phyloP scores from a whole-genome alignment of 2,888 invertebrate species.

The Litoditis marina region DNA sequence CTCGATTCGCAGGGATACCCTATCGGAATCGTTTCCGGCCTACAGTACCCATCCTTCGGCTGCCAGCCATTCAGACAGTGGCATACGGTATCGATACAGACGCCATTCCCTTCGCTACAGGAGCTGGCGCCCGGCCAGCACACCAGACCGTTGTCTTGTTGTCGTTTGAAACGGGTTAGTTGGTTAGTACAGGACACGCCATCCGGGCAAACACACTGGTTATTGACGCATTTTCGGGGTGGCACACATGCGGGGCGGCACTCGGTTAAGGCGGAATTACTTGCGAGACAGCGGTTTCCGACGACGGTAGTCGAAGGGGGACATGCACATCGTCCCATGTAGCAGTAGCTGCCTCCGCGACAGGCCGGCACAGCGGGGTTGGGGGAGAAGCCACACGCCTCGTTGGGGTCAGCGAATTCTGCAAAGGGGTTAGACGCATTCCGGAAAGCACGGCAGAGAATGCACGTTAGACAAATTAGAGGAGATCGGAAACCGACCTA shows the following conservation, averaged over 20 bases:
- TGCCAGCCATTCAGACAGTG: conserved; percentile 38
- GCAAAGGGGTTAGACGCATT: no score
- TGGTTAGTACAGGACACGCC: conserved; percentile 3
- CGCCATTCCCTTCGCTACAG: conserved; percentile 42
- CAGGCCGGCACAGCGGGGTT: no score
- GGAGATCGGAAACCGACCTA: no score
- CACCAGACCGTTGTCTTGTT: conserved; percentile 17
- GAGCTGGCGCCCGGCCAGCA: conserved; percentile 35
- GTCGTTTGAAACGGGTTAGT: conserved; percentile 1
- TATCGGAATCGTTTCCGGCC: conserved; percentile 15
- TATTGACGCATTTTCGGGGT: conserved; percentile 7
- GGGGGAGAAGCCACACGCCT: no score
- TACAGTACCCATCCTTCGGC: conserved; percentile 29
- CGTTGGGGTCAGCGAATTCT: no score
- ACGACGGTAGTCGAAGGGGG: no score
- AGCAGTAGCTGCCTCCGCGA: no score
- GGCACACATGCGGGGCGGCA: conserved; percentile 17
- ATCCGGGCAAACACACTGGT: conserved; percentile 6
- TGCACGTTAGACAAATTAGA: no score
- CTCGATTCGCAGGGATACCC: conserved; percentile 21
- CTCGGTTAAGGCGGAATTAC: conserved; percentile 5
- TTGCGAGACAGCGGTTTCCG: no score
- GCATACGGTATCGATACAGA: conserved; percentile 42
- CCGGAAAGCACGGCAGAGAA: no score
- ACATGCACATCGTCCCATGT: no score